phyloP scores from a whole-genome alignment of 2,113 vertebrate species.

The Caloenas nicobarica region DNA sequence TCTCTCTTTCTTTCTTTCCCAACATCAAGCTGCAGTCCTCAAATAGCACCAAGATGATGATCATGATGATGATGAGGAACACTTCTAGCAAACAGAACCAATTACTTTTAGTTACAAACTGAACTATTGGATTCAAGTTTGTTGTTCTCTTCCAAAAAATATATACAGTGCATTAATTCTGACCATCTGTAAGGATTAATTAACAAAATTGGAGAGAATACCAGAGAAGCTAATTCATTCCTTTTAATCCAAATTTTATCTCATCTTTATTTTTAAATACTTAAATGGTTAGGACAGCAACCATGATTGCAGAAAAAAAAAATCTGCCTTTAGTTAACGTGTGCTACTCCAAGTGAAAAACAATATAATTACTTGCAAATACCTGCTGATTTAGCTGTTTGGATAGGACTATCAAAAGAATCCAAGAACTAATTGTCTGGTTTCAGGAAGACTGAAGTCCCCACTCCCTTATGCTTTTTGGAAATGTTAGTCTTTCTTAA shows the following conservation, averaged over 20 bases:
- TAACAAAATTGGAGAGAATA: not conserved
- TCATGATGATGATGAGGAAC: not conserved
- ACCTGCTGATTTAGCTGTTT: not conserved
- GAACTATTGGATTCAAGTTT: not conserved
- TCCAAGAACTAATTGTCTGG: not conserved
- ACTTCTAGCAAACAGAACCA: not conserved
- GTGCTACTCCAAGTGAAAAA: not conserved
- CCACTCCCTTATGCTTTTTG: not conserved
- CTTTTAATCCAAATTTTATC: not conserved
- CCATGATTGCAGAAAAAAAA: not conserved
- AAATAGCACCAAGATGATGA: not conserved
- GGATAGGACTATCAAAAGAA: not conserved
- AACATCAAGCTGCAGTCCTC: not conserved
- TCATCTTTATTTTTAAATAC: not conserved
- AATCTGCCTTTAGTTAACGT: not conserved
- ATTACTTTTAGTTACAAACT: not conserved
- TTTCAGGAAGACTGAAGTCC: not conserved
- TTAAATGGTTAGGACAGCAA: not conserved
- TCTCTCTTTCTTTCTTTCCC: too few species aligned
- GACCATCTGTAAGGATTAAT: not conserved
- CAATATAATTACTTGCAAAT: not conserved
- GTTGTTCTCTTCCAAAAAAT: not conserved
- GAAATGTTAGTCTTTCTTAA: not conserved
- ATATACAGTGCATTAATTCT: not conserved
- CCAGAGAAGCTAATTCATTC: not conserved